Base-by-base conservation (phyloP, 2,797 vertebrate species). In the Anguilla obscura region DNA sequence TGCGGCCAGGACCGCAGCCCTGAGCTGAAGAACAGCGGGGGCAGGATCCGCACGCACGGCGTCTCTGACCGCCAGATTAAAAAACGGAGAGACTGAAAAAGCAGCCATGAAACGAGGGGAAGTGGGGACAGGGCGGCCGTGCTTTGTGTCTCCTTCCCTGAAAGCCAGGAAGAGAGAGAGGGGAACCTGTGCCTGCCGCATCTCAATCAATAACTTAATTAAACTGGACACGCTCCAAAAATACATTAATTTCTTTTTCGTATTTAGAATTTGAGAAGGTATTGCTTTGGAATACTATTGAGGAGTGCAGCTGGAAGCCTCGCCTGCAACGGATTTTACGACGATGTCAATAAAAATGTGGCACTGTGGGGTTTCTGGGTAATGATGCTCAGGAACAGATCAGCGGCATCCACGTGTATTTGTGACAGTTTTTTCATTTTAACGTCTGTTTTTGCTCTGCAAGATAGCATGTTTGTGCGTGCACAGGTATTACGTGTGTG, bases 391-490 rank as follows among this genome's bases (percentile, higher is more conserved):
- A n/a, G 18, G 50, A 82, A 3, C 45, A 82, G 79, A 8, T n/a
- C 79, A n/a, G 45, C 7, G 33, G 12, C 30, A 21, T 79, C 74
- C 33, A 1, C 45, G 1, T 45, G 36, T 45, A 18, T 24, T 36
- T 40, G 36, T 40, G 74, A 18, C 33, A 18, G 16, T 40, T 30
- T 33, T 40, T 69, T 69, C n/a, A 69, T 69, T 24, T 27, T 71
- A n/a, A 8, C 3, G n/a, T 71, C 69, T 16, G 9, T 12, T 45
- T 79, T 45, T 40, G 33, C 33, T 45, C 3, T 18, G 5, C 16
- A 21, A 45, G 54, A 80, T 76, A 63, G 74, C 79, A 83, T 92
- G 87, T 87, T 80, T 71, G 89, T 60, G 82, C 27, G 45, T 84
- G 45, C 21, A 2, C 21, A 50, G 0, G 74, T 79, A 5, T 16